These are phyloP conservation scores for Meghimatium bilineatum DNA, from an alignment of 2,888 invertebrate species.

Conservation along the genomic window DNA sequence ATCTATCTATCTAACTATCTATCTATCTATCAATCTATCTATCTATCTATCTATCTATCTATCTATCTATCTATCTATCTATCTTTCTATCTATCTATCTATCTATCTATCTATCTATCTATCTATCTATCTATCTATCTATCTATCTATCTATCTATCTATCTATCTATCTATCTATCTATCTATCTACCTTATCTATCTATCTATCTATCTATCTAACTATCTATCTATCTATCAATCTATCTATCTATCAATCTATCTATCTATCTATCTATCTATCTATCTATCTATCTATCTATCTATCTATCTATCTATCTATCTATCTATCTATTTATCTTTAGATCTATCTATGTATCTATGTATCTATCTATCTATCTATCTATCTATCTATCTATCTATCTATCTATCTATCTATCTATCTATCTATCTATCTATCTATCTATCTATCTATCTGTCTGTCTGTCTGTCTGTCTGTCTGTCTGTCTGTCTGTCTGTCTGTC, in stretches of 20 bases:
- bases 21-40: constrained; percentile 10
- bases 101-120: too few species aligned
- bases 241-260: background rate
- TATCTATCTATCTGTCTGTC: too few species aligned
- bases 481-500: too few species aligned
- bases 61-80: constrained; percentile 3
- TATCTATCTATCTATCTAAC: background rate
- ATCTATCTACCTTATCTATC: background rate
- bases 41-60: constrained; percentile 30
- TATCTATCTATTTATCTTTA: too few species aligned
- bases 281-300: background rate
- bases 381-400: too few species aligned
- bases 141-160: too few species aligned
- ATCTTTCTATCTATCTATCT: too few species aligned
- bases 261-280: background rate
- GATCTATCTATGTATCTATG: too few species aligned
- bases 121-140: too few species aligned
- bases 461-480: too few species aligned
- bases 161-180: background rate
- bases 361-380: background rate
- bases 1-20: background rate
- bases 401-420: too few species aligned
- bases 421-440: too few species aligned
- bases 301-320: background rate
- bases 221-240: background rate